Conservation (phyloP, 2,888 invertebrate species). For the Antheraea yamamai region DNA sequence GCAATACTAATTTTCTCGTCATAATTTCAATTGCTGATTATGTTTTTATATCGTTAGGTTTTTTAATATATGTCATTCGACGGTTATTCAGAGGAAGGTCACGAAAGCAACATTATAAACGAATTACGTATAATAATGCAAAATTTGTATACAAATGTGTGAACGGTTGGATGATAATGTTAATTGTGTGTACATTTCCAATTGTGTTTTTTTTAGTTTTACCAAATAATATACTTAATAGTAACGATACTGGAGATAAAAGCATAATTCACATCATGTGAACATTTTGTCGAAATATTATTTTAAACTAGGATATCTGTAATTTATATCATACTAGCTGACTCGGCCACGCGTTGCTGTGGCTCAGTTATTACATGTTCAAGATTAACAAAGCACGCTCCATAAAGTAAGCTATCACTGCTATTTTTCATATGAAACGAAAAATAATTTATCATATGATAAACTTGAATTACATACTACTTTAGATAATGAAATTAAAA, state of each 20-base stretch:
- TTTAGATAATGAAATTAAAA: too few relatives aligned
- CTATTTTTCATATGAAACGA: too few relatives aligned
- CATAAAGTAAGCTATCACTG: too few relatives aligned
- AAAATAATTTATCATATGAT: too few relatives aligned
- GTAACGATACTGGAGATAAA: neutral
- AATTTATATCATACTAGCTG: too few relatives aligned
- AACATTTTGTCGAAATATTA: too few relatives aligned
- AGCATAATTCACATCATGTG: neutral
- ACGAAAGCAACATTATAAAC: neutral
- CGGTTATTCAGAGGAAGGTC: neutral
- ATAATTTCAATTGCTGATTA: neutral
- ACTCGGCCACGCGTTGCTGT: too few relatives aligned
- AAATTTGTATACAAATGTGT: neutral
- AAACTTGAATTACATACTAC: too few relatives aligned
- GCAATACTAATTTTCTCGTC: too few relatives aligned
- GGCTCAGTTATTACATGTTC: too few relatives aligned
- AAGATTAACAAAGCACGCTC: too few relatives aligned
- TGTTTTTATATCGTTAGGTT: neutral
- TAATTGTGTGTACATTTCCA: neutral
- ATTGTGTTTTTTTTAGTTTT: neutral
- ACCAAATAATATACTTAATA: neutral
- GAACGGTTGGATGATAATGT: neutral
- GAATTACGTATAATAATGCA: neutral
- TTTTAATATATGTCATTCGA: neutral
- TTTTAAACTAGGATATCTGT: too few relatives aligned